These are phyloP conservation scores for Latrodectus elegans DNA, from an alignment of 2,888 invertebrate species.

Conservation along the genomic window DNA sequence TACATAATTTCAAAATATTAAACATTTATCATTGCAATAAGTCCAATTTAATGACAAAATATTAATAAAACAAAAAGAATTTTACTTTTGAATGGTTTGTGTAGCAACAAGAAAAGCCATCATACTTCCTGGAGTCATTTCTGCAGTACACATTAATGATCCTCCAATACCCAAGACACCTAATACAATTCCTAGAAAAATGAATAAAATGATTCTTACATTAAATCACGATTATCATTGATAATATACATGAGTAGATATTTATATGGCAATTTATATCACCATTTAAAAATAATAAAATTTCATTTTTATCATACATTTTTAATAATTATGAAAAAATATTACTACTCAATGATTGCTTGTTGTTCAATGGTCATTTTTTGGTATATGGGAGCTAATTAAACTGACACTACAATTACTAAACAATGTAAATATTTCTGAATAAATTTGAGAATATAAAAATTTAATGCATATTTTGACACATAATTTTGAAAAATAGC, in stretches of 20 bases:
- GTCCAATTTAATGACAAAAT: neutral
- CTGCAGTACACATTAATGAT: slow-evolving; percentile 86
- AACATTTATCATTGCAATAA: neutral
- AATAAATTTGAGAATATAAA: no score
- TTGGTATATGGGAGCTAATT: no score
- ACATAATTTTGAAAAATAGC: no score
- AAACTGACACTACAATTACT: no score
- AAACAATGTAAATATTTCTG: no score
- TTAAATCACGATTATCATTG: neutral
- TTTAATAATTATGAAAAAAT: neutral
- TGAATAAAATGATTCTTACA: slow-evolving; percentile 8
- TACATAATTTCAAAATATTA: no score
- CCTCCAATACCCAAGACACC: slow-evolving; percentile 93
- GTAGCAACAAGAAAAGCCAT: slow-evolving; percentile 97
- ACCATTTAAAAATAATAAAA: neutral
- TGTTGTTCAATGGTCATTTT: neutral
- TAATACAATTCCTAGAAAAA: slow-evolving; percentile 81
- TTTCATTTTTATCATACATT: neutral
- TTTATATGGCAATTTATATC: no score
- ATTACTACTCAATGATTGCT: neutral
- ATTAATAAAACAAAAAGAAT: neutral
- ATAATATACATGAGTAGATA: no score
- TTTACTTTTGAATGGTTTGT: slow-evolving; percentile 88
- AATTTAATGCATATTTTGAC: no score
- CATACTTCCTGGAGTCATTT: slow-evolving; percentile 90